phyloP scores from a whole-genome alignment of 2,797 vertebrate genomes.

The Trematomus bernacchii region DNA sequence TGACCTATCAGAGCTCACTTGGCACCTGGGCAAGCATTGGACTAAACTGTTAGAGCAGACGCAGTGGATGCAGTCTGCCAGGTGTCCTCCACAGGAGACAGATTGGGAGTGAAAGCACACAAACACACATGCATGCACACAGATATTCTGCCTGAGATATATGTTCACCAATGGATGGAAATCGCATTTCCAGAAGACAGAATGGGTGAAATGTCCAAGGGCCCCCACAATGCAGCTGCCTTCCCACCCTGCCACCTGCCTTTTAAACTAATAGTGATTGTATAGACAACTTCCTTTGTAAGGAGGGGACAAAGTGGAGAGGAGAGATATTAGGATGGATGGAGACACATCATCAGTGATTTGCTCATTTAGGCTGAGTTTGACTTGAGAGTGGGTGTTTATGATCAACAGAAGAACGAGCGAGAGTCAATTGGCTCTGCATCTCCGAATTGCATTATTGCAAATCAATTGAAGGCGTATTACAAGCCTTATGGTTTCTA shows the following conservation, averaged over 20 bases:
- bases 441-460: constrained; percentile 77
- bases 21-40: constrained; percentile 62
- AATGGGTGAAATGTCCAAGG: constrained; percentile 72
- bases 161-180: constrained; percentile 78
- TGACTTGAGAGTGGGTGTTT: constrained; percentile 75
- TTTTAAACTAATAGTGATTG: constrained; percentile 87
- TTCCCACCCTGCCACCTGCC: constrained; percentile 86
- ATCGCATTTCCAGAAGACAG: constrained; percentile 87
- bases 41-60: constrained; percentile 58
- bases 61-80: constrained; percentile 72
- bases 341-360: constrained; percentile 76
- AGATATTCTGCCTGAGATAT: constrained; percentile 54
- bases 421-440: constrained; percentile 60
- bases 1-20: constrained; percentile 32
- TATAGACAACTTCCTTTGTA: constrained; percentile 83
- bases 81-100: constrained; percentile 80
- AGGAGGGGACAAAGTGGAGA: constrained; percentile 74
- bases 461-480: constrained; percentile 75
- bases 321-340: constrained; percentile 83
- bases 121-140: constrained; percentile 23
- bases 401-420: constrained; percentile 58
- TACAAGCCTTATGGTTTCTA: constrained; percentile 73
- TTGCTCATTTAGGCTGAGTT: constrained; percentile 73
- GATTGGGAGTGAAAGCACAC: constrained; percentile 70
- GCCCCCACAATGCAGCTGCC: constrained; percentile 84